A percentile compares a stretch with the other conserved stretches of the same genome.
Conservation (phyloP, 1,140 invertebrate species). For the Temnothorax curvispinosus region DNA sequence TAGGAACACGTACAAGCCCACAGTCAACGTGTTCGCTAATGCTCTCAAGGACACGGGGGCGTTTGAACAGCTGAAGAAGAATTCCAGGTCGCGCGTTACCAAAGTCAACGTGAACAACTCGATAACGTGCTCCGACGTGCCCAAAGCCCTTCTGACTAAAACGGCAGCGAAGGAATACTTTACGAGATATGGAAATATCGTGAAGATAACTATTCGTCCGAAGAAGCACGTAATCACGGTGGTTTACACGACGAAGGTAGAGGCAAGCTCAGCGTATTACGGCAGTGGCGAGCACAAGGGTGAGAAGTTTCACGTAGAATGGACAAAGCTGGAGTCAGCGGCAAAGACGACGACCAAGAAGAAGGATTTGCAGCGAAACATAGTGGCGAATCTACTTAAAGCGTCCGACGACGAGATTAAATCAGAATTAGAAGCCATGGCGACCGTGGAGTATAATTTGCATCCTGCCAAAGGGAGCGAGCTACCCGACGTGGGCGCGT, state of each 20-base stretch:
- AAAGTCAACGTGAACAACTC: constrained; percentile 74
- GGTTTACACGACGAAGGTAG: constrained; percentile 87
- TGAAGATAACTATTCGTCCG: constrained; percentile 87
- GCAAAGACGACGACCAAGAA: constrained; percentile 76
- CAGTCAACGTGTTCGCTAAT: constrained; percentile 67
- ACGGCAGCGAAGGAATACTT: constrained; percentile 88
- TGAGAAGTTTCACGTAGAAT: constrained; percentile 87
- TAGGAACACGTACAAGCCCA: constrained; percentile 63
- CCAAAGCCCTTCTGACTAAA: constrained; percentile 87
- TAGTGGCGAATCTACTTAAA: constrained; percentile 73
- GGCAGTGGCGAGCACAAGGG: constrained; percentile 87
- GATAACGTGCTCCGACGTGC: constrained; percentile 87
- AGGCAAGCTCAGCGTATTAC: constrained; percentile 86
- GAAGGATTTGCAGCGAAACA: constrained; percentile 72
- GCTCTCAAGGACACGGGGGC: constrained; percentile 69
- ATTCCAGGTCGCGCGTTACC: constrained; percentile 63
- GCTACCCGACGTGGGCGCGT: background rate
- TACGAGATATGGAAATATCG: constrained; percentile 87
- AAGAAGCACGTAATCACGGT: constrained; percentile 87
- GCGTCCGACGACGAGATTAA: constrained; percentile 83
- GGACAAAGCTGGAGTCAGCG: constrained; percentile 82
- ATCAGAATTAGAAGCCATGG: constrained; percentile 85
- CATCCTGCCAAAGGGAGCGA: constrained; percentile 58
- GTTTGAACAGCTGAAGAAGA: constrained; percentile 74
- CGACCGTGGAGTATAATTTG: constrained; percentile 75